phyloP scores from a whole-genome alignment of 2,888 invertebrate genomes.

The Fragum whitleyi region DNA sequence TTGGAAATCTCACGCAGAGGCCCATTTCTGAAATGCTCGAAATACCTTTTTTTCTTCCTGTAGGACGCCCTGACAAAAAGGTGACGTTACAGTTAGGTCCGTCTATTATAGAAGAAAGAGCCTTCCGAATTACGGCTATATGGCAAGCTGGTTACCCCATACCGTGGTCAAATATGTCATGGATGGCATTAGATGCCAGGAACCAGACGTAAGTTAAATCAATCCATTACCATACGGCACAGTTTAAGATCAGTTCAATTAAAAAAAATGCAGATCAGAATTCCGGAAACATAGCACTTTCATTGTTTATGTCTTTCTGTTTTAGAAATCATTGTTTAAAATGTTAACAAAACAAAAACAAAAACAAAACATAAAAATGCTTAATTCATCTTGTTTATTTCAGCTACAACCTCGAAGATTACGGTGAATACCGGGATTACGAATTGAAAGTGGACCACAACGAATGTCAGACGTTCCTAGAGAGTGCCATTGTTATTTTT shows the following conservation, averaged over 20 bases:
- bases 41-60: no score
- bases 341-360: no score
- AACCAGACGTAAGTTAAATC: slow-evolving; percentile 57
- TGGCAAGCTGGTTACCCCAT: slow-evolving; percentile 62
- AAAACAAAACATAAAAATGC: no score
- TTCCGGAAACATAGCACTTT: no score
- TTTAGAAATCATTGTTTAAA: no score
- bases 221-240: no score
- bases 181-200: slow-evolving; percentile 50
- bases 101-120: slow-evolving; percentile 55
- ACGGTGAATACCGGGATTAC: slow-evolving; percentile 54
- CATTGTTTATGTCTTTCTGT: no score
- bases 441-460: slow-evolving; percentile 43
- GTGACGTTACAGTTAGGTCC: slow-evolving; percentile 52
- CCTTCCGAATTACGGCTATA: slow-evolving; percentile 51
- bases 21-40: no score
- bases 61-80: slow-evolving; percentile 57
- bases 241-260: no score
- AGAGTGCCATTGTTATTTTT: slow-evolving; percentile 56
- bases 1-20: no score
- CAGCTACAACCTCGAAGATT: slow-evolving; percentile 54
- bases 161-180: slow-evolving; percentile 62
- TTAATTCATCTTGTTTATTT: no score
- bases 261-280: no score
- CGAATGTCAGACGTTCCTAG: slow-evolving; percentile 48